A percentile compares a stretch with the other conserved stretches of the same genome.
Conservation (phyloP, 2,113 vertebrate species). For the western clawed frog (Xenopus tropicalis) region DNA sequence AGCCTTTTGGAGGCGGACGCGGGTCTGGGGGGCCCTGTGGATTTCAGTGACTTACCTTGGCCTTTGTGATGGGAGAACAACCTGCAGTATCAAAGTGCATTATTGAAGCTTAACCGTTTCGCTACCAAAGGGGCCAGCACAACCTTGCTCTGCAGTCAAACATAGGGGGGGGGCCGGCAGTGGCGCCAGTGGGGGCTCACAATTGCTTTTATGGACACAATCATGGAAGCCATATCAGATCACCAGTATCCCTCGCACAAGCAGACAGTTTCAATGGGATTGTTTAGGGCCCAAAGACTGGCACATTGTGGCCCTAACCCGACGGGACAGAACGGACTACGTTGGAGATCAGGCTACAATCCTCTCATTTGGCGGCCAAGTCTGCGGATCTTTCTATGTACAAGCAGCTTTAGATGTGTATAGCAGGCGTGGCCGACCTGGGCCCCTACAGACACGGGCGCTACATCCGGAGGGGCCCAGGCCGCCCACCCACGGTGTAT, state of each 20-base stretch:
- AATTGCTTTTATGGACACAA: background rate
- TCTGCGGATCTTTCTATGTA: too few species aligned
- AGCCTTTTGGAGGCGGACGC: conserved; percentile 97
- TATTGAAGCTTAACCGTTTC: conserved; percentile 59
- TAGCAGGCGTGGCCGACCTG: conserved; percentile 5
- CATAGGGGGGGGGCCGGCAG: background rate
- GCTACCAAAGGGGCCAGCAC: background rate
- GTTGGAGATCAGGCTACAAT: too few species aligned
- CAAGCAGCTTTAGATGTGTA: conserved; percentile 15
- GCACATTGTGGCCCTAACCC: conserved; percentile 30
- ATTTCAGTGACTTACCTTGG: conserved; percentile 98
- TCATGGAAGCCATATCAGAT: conserved; percentile 65
- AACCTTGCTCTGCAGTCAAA: background rate
- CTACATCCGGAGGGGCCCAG: conserved; percentile 38
- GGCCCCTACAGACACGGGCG: too few species aligned
- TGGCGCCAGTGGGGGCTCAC: background rate
- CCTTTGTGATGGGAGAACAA: conserved; percentile 77
- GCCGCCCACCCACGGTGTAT: conserved; percentile 65
- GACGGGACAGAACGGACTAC: too few species aligned
- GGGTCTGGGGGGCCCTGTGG: conserved; percentile 92
- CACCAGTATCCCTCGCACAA: background rate
- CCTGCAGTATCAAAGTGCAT: conserved; percentile 66
- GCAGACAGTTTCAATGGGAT: too few species aligned
- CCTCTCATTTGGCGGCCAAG: too few species aligned
- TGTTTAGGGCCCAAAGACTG: too few species aligned